Base-by-base conservation (phyloP, 2,797 vertebrate genomes). In the Chiroxiphia lanceolata region DNA sequence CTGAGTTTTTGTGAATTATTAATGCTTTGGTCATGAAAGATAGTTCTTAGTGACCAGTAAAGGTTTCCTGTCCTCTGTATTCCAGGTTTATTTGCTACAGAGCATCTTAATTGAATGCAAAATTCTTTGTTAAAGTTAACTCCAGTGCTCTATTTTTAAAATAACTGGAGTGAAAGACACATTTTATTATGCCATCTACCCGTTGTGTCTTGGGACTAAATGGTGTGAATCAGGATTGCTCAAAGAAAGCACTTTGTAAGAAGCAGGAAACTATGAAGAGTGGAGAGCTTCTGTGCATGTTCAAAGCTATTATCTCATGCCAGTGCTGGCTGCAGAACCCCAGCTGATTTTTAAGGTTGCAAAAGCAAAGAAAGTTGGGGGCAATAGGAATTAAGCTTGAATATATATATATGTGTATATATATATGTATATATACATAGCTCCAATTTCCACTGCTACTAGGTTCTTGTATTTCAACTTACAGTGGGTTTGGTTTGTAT, bases 1-100 rank as follows among this genome's bases (percentile, higher is more conserved):
- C 72, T 76, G 59, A 87, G 27, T 42, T 77, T 81, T 92, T 79
- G 57, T 96, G 68, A 92, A 91, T 97, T 94, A 96, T 94, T 96
- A 70, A 94, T 94, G 54, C 50, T 89, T 44, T 70, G n/a, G 40
- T 86, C 34, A 14, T n/a, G 8, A 21, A 22, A 72, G 51, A 36
- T 47, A 76, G 26, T 93, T 93, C 61, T 92, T 79, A 68, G 70
- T 25, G 64, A 42, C 67, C 68, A 60, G n/a, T 42, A 56, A 76
- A 94, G 74, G 23, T 90, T 97, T 95, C 67, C 78, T 91, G 60
- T 89, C 69, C 89, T 64, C 50, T 72, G 23, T 76, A 45, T 21
- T 85, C 22, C 25, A 34, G 2, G 15, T 89, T 92, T 91, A 45
- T 90, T 63, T 45, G 19, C 56, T 91, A 11, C 44, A 33, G n/a